phyloP scores from a whole-genome alignment of 2,113 vertebrate species.

The Pica pica region DNA sequence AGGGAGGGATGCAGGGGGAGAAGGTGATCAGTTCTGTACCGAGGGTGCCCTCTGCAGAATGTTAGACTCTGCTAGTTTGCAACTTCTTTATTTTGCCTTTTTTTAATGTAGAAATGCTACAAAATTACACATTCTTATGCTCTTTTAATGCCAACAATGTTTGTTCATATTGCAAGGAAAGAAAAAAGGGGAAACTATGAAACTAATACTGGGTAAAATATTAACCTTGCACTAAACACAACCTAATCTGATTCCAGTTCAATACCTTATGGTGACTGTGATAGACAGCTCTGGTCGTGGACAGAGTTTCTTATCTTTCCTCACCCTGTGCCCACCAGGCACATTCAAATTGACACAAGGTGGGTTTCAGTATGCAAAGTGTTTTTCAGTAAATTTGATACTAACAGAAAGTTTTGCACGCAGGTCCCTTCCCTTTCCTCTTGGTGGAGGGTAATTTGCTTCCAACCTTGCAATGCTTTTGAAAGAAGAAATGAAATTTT shows the following conservation, averaged over 20 bases:
- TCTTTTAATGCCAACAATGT: not conserved
- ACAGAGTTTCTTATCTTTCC: not conserved
- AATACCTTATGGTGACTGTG: not conserved
- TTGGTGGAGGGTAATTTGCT: not conserved
- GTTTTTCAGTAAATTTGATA: not conserved
- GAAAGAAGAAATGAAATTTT: not conserved
- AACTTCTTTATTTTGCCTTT: not conserved
- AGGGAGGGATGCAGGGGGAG: not conserved
- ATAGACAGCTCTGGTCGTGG: not conserved
- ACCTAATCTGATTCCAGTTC: not conserved
- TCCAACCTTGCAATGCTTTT: not conserved
- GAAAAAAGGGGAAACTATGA: not conserved
- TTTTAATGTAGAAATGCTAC: not conserved
- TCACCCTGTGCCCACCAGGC: not conserved
- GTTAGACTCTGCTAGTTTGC: not conserved
- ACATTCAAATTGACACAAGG: not conserved
- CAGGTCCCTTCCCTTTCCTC: not conserved
- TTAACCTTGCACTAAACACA: not conserved
- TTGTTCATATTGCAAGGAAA: not conserved
- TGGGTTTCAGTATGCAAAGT: not conserved
- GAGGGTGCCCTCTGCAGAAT: slow-evolving; percentile 70
- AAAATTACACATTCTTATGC: fast-evolving
- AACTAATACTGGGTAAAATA: not conserved
- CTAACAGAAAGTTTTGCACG: not conserved
- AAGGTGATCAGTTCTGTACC: not conserved